Base-by-base conservation (phyloP, 2,888 invertebrate species). In the Andrena fulva region DNA sequence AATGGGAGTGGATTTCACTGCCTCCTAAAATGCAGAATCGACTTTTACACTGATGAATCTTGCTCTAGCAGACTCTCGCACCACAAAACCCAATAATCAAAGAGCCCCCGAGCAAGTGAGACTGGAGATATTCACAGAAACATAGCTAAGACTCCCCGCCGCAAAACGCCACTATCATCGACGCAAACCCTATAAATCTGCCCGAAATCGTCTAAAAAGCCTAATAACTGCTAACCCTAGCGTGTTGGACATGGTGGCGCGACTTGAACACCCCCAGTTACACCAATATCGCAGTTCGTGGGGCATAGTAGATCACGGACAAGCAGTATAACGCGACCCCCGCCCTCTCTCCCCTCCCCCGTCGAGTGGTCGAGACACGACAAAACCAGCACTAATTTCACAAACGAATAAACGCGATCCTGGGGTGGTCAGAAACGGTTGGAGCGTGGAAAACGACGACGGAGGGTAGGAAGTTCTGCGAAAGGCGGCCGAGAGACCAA, bases 331-430 rank as follows among this genome's bases (percentile, higher is more conserved):
- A 71, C 60, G 66, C 20, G 31, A 64, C 35, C 24, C 20, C 35
- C 20, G 20, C 42, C 42, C 42, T 70, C 12, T 24, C 52, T 16
- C 70, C 68, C 69, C 59, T 48, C 31, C 80, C 35, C 48, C 42
- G 16, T 16, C 42, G 50, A 31, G 33, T 27, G 80, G 76, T 77
- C 80, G 82, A 82, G 88, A 82, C 80, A 86, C 89, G 89, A 88
- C 88, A 85, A 87, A 89, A 94, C 92, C 93, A 93, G 93, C 89
- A 93, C 93, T 94, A 93, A 94, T 94, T 94, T 93, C 92, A 94
- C 93, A 94, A 94, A 92, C 93, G 93, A 94, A 93, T 93, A 93
- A 93, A 92, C 92, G 91, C 90, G 87, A 84, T 86, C 29, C 69
- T 73, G 77, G 86, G 85, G 85, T 88, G 90, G 87, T 85, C 85